A percentile compares a stretch with the other conserved stretches of the same genome.
These are phyloP conservation scores for Anoplius nigerrimus DNA, from an alignment of 2,888 invertebrate genomes.

Conservation along the genomic window DNA sequence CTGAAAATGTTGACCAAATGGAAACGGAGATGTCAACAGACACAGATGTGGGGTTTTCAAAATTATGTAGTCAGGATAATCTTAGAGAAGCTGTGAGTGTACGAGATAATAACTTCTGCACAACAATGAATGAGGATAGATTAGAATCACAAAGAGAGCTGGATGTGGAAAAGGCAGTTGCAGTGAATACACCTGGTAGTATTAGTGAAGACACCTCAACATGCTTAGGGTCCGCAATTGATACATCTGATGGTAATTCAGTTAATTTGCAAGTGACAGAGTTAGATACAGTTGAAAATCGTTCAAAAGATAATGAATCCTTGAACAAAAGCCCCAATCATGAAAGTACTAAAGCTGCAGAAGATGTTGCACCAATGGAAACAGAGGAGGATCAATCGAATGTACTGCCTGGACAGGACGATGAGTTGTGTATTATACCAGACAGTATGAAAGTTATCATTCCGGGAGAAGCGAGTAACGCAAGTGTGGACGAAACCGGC, in stretches of 20 bases:
- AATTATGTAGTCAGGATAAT: constrained; percentile 76
- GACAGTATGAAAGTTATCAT: constrained; percentile 70
- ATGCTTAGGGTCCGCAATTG: neutral
- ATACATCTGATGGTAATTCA: neutral
- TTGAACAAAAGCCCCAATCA: constrained; percentile 19
- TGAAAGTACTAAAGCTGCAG: constrained; percentile 33
- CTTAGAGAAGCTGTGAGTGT: constrained; percentile 62
- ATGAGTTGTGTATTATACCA: constrained; percentile 72
- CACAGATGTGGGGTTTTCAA: constrained; percentile 77
- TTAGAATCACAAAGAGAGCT: neutral
- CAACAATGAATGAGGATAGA: neutral
- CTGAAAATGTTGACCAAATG: constrained; percentile 61
- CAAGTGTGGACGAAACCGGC: constrained; percentile 38
- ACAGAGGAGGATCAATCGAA: constrained; percentile 57
- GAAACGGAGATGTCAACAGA: constrained; percentile 63
- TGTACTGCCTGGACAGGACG: constrained; percentile 70
- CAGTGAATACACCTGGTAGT: constrained; percentile 26
- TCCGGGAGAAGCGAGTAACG: constrained; percentile 42
- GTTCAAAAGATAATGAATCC: constrained; percentile 15
- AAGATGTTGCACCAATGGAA: constrained; percentile 45
- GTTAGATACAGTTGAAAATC: neutral
- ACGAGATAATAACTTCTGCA: constrained; percentile 32
- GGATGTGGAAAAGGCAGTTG: constrained; percentile 1
- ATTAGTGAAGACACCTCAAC: constrained; percentile 6
- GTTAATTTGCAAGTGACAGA: neutral